Evolutionary conservation across 30 jellyfish, hydroid and myxozoan genomes (phyloP), one percentile per base, ranked within the genome.

Genomic region (Chironex yamaguchii): DNA sequence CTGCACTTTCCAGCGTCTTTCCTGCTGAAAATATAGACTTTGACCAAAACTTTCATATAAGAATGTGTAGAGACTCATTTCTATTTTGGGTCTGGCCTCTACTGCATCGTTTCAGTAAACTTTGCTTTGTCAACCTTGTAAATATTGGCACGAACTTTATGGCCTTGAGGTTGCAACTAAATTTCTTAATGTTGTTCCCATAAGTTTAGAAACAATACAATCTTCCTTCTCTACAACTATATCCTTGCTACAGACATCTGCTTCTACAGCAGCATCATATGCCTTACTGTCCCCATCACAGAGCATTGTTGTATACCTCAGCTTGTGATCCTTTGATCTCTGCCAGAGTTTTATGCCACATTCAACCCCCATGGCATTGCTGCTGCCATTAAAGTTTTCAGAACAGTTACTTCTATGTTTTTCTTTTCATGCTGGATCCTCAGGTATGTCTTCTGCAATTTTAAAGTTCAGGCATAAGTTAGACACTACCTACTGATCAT

Each of bases 211-310:
- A 32, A 27, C 33, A n/a, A 67, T 29, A 24, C 81, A 67, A 32
- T 67, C 81, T 67, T 67, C 81, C 33, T 67, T 71, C 6, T 27
- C n/a, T 14, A 71, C 26, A 9, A 28, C 2, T 27, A 21, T 29
- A 24, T 4, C 64, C 2, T 67, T 29, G 64, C 81, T 62, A 67
- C 34, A 67, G 20, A 67, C 66, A 2, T 67, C n/a, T 24, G 6
- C 6, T 22, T 14, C 58, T 28, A 11, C 20, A 21, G 34, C 64
- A 29, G 81, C 82, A 51, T 75, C 84, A 51, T 24, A 75, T 49
- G 58, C 58, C 20, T 75, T 75, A 29, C 82, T 42, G 88, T 75
- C 88, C 24, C 88, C 88, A 52, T 75, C 88, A 75, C 82, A 75
- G 4, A 75, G 27, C 32, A 71, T 71, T 27, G 88, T 32, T 13